Conservation (phyloP, 2,888 invertebrate species). For the Himalopsyche anomala region DNA sequence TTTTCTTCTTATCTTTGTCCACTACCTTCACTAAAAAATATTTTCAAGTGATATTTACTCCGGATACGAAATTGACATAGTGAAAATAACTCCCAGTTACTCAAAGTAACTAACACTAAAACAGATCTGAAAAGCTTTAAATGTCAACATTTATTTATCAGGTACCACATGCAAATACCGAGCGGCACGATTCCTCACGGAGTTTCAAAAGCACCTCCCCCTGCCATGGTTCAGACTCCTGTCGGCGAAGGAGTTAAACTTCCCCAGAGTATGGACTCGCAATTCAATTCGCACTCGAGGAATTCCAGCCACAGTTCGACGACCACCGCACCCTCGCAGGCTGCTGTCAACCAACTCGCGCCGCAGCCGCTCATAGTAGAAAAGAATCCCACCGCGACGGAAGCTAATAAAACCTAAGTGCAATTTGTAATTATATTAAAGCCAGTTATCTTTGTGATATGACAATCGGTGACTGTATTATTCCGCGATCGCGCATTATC, state of each 20-base stretch:
- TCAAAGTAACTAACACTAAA: too few species aligned
- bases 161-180: constrained; percentile 89
- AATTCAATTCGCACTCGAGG: constrained; percentile 77
- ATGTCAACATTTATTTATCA: constrained; percentile 66
- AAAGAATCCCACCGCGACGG: neutral
- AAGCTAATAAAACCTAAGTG: constrained; percentile 63
- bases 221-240: constrained; percentile 83
- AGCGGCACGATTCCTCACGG: constrained; percentile 77
- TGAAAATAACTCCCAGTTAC: too few species aligned
- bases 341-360: constrained; percentile 34
- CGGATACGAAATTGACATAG: too few species aligned
- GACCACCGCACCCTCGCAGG: constrained; percentile 53
- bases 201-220: constrained; percentile 81
- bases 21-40: too few species aligned
- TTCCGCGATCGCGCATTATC: neutral
- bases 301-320: constrained; percentile 78
- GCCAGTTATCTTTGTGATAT: constrained; percentile 54
- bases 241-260: constrained; percentile 73
- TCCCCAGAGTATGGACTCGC: constrained; percentile 68
- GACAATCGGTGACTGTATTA: constrained; percentile 55
- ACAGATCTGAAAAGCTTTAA: too few species aligned
- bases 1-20: too few species aligned
- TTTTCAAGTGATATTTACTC: too few species aligned
- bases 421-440: constrained; percentile 56
- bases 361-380: constrained; percentile 19